Conservation (phyloP, 1,140 invertebrate species). For the Diabrotica virgifera region DNA sequence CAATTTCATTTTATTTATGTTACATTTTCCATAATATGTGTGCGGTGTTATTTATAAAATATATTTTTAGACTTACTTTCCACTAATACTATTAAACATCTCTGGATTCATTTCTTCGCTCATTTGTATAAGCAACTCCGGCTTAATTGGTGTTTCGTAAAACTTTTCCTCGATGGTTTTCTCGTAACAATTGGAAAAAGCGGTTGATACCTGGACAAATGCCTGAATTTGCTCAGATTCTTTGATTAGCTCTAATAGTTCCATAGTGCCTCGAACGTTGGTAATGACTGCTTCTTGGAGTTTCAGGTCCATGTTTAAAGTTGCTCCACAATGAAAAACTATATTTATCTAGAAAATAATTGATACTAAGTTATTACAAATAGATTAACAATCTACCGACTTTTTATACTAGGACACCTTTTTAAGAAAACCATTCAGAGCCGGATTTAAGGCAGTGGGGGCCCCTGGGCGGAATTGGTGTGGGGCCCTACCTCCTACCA, state of each 20-base stretch:
- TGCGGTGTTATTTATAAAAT: too few species aligned
- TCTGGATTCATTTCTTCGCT: slow-evolving; percentile 20
- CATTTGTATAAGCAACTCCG: slow-evolving; percentile 26
- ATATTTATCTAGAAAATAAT: slow-evolving; percentile 45
- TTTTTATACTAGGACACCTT: background rate
- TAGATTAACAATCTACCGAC: too few species aligned
- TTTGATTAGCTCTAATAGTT: slow-evolving; percentile 49
- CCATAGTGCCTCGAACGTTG: slow-evolving; percentile 52
- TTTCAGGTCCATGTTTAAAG: slow-evolving; percentile 56
- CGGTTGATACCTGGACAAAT: slow-evolving; percentile 78
- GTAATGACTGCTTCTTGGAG: slow-evolving; percentile 53
- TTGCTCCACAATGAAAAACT: slow-evolving; percentile 79
- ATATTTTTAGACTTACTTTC: slow-evolving; percentile 12
- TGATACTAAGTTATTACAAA: background rate
- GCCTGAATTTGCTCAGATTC: slow-evolving; percentile 40
- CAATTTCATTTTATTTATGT: too few species aligned
- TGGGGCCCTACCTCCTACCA: too few species aligned
- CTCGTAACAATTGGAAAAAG: slow-evolving; percentile 76
- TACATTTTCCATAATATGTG: too few species aligned
- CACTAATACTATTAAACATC: slow-evolving; percentile 23
- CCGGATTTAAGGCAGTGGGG: too few species aligned
- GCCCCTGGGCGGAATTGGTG: too few species aligned
- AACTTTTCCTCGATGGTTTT: slow-evolving; percentile 64
- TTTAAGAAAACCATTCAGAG: background rate
- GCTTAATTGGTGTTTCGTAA: slow-evolving; percentile 40